Conservation (phyloP, 2,888 invertebrate genomes). For the Orthonevra nobilis region DNA sequence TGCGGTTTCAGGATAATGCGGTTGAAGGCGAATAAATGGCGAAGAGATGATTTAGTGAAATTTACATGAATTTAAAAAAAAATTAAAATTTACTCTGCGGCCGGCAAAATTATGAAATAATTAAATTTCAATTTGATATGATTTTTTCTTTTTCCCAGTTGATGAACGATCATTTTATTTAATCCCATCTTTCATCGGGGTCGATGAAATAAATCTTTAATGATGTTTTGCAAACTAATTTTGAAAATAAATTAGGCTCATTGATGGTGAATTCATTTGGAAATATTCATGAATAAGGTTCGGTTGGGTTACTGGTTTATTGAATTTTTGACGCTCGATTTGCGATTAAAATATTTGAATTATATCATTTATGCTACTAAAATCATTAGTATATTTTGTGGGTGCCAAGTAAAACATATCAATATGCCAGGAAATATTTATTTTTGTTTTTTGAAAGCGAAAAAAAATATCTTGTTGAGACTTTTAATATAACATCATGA, state of each 20-base stretch:
- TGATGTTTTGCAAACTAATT: conserved; percentile 32
- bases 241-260: conserved; percentile 29
- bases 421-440: too few species aligned
- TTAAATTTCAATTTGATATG: conserved; percentile 52
- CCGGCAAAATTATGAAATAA: conserved; percentile 7
- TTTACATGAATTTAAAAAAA: neutral
- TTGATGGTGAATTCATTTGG: neutral
- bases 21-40: conserved; percentile 13
- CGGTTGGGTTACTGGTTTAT: too few species aligned
- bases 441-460: too few species aligned
- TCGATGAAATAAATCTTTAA: conserved; percentile 23
- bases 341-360: too few species aligned
- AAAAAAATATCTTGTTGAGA: too few species aligned
- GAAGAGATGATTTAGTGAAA: neutral
- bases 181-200: neutral
- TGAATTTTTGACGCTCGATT: too few species aligned
- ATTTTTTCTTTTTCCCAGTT: conserved; percentile 22
- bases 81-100: neutral
- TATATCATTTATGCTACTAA: too few species aligned
- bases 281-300: too few species aligned
- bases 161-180: too few species aligned
- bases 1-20: conserved; percentile 11
- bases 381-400: too few species aligned
- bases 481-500: too few species aligned
- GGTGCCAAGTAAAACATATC: too few species aligned